Conservation (phyloP, 1,140 invertebrate species). For the Drosophila mauritiana region DNA sequence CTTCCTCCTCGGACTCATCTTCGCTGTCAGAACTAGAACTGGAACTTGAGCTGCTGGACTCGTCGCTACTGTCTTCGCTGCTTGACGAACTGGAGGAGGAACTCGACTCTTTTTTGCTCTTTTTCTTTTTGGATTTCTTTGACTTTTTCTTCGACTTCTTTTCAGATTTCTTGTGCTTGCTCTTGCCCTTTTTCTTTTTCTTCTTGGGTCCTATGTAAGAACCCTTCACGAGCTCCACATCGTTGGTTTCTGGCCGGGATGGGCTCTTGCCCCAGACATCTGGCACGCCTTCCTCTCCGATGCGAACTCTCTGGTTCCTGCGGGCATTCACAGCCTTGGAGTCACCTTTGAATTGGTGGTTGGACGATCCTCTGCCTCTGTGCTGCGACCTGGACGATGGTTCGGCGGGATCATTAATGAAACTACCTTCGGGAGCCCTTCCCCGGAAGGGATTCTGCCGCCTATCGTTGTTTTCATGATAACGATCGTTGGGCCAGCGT, state of each 20-base stretch:
- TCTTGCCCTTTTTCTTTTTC: slow-evolving; percentile 85
- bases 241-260: slow-evolving; percentile 85
- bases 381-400: slow-evolving; percentile 24
- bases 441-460: slow-evolving; percentile 68
- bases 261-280: slow-evolving; percentile 91
- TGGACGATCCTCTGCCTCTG: slow-evolving; percentile 31
- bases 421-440: slow-evolving; percentile 53
- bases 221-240: slow-evolving; percentile 73
- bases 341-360: slow-evolving; percentile 36
- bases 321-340: slow-evolving; percentile 87
- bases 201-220: slow-evolving; percentile 85
- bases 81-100: slow-evolving; percentile 55
- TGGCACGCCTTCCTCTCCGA: slow-evolving; percentile 88
- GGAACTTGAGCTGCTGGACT: slow-evolving; percentile 47
- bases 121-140: slow-evolving; percentile 85
- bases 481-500: slow-evolving; percentile 85
- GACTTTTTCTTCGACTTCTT: slow-evolving; percentile 86
- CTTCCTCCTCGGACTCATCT: slow-evolving; percentile 38
- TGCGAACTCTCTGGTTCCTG: slow-evolving; percentile 89
- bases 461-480: slow-evolving; percentile 60
- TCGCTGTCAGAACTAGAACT: slow-evolving; percentile 51
- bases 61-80: slow-evolving; percentile 47
- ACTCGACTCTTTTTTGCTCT: slow-evolving; percentile 74
- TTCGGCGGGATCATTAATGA: slow-evolving; percentile 66
- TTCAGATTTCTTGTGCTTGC: slow-evolving; percentile 86